These are phyloP conservation scores for Anthoptus insignis DNA, from an alignment of 2,888 invertebrate genomes.

Conservation along the genomic window DNA sequence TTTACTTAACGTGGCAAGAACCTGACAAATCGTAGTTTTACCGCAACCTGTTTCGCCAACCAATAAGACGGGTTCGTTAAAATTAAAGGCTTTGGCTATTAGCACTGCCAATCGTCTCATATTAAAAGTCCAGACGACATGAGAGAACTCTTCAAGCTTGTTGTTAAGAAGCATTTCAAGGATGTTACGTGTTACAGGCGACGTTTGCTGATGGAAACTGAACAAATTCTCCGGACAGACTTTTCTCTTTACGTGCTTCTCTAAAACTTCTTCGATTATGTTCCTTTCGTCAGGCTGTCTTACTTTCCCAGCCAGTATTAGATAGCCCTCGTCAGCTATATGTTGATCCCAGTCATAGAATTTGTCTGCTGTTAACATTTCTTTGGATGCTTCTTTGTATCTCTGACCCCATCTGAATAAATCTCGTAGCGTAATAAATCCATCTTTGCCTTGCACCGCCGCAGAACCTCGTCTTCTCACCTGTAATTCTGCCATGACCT, in stretches of 20 bases:
- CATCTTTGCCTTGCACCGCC: constrained; percentile 96
- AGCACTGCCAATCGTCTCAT: constrained; percentile 94
- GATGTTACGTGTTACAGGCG: constrained; percentile 91
- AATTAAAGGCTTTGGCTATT: constrained; percentile 94
- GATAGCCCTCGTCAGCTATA: constrained; percentile 98
- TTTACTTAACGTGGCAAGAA: constrained; percentile 90
- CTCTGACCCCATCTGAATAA: constrained; percentile 99
- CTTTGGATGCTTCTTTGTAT: constrained; percentile 91
- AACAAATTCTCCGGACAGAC: constrained; percentile 92
- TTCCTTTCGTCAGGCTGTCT: constrained; percentile 93
- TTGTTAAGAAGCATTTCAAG: constrained; percentile 89
- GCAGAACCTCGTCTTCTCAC: constrained; percentile 94
- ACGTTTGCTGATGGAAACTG: constrained; percentile 89
- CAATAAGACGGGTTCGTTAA: constrained; percentile 97
- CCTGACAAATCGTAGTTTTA: constrained; percentile 98
- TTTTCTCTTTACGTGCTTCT: constrained; percentile 92
- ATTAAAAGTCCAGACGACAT: constrained; percentile 98
- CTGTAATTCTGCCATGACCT: constrained; percentile 97
- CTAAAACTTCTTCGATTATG: constrained; percentile 93
- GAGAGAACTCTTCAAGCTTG: constrained; percentile 87
- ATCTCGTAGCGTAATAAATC: constrained; percentile 97
- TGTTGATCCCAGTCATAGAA: constrained; percentile 99
- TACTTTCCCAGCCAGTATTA: constrained; percentile 97
- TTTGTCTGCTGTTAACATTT: constrained; percentile 82
- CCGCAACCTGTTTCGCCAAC: constrained; percentile 99